Evolutionary conservation across 2,888 invertebrate genomes (phyloP).

Genomic region (Diplazon laetatorius): DNA sequence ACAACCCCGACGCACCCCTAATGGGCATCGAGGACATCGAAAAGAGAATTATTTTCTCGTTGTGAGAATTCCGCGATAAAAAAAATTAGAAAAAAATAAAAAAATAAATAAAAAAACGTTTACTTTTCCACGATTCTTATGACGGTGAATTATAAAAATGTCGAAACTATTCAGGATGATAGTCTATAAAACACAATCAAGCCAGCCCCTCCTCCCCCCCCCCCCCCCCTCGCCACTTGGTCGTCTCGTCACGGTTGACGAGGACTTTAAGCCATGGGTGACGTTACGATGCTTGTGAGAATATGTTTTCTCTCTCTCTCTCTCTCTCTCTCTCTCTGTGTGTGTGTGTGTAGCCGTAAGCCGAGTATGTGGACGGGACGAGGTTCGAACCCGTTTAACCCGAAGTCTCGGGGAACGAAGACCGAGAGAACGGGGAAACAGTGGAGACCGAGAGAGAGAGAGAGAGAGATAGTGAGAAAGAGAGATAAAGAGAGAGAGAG

Average conservation of each 20-base stretch:
- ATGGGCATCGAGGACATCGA: constrained; percentile 19
- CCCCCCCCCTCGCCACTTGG: no score
- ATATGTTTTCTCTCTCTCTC: no score
- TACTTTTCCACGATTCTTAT: constrained; percentile 36
- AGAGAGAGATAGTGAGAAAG: constrained; percentile 1
- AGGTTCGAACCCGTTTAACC: constrained; percentile 60
- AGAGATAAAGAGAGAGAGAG: constrained; percentile 6
- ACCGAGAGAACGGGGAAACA: no score
- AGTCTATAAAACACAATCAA: constrained; percentile 32
- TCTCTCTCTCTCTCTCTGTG: background rate
- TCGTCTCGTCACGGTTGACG: constrained; percentile 49
- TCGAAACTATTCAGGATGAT: constrained; percentile 5
- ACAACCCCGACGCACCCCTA: no score
- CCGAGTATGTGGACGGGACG: constrained; percentile 34
- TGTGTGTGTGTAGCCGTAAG: constrained; percentile 5
- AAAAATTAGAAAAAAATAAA: no score
- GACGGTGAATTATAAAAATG: constrained; percentile 20
- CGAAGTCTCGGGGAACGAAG: constrained; percentile 54
- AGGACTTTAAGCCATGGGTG: constrained; percentile 1
- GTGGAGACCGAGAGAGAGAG: constrained; percentile 18
- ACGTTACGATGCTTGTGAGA: background rate
- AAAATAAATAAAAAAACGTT: no score
- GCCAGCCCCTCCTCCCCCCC: no score
- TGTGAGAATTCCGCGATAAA: background rate
- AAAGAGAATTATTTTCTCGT: constrained; percentile 26